Conservation (phyloP, 2,888 invertebrate genomes). For the Diaphora mendica region DNA sequence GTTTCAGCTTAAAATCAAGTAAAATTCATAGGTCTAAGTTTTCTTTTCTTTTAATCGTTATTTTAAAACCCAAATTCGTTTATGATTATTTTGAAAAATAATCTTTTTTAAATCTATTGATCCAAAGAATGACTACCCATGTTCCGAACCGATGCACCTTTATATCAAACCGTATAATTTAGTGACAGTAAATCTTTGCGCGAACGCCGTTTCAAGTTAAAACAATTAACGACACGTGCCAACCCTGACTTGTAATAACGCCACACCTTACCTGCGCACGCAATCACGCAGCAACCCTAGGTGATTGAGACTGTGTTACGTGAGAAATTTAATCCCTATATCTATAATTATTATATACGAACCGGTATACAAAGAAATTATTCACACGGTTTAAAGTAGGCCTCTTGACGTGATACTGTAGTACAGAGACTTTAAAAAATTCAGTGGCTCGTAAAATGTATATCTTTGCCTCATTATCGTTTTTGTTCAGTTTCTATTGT, state of each 20-base stretch:
- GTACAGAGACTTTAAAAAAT: too few relatives aligned
- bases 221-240: conserved; percentile 80
- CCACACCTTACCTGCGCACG: conserved; percentile 60
- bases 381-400: background rate
- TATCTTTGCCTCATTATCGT: too few relatives aligned
- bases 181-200: conserved; percentile 64
- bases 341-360: conserved; percentile 1
- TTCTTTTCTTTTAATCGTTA: background rate
- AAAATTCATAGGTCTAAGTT: background rate
- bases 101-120: conserved; percentile 18
- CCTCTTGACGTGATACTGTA: background rate
- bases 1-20: background rate
- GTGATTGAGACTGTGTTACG: conserved; percentile 13
- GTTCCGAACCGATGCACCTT: conserved; percentile 50
- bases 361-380: background rate
- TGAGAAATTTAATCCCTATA: conserved; percentile 16
- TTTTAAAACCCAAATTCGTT: background rate
- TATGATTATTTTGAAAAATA: background rate
- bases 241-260: conserved; percentile 61
- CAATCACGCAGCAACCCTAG: conserved; percentile 40
- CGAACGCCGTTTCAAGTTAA: conserved; percentile 55
- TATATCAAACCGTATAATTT: conserved; percentile 71
- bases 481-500: too few relatives aligned
- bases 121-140: conserved; percentile 24
- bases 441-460: too few relatives aligned